Evolutionary conservation across 2,113 vertebrate genomes (phyloP), one percentile per base, ranked within the genome.

Genomic region (Oryzias woworae): DNA sequence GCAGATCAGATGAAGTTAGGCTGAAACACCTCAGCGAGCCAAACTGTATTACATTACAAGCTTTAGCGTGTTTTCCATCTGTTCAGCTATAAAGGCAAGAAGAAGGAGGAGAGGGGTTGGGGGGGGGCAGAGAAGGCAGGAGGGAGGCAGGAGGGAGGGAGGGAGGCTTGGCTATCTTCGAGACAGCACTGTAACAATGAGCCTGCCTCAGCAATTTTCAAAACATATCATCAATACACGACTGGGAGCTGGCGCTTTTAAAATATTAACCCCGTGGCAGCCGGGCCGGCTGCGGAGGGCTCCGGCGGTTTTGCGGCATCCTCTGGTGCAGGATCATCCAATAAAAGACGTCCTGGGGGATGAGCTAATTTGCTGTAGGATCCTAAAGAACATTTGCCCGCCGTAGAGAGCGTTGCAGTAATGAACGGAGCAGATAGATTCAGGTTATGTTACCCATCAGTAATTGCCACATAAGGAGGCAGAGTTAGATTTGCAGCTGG

Each of bases 151-250:
- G 22, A 17, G 10, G 17, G 23, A 1, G 46, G 22, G 23, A 1
- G 46, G 62, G 16, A 14, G 47, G 57, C 24, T 53, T 76, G 74
- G 72, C 71, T 80, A 75, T 83, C 77, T 85, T 67, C 71, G 66
- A 79, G 77, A 86, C 84, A 70, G 78, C 84, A 52, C 70, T 81
- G 82, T 75, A 83, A 85, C 88, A 90, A 81, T 78, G 77, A 86
- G 86, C 87, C 80, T 87, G 86, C 87, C 84, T 91, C 89, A 90
- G 89, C 89, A 87, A 87, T 86, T 90, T 87, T 85, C 78, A 73
- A 83, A 88, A 88, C 86, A 82, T 81, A 84, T 86, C 88, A 88
- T 87, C 87, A 89, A 89, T 90, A 90, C 82, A 79, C 73, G 72
- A 77, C 73, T 36, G 74, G 66, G 81, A 74, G 78, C 77, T 58